These are phyloP conservation scores for Alligator sinensis DNA, from an alignment of 2,113 vertebrate genomes.

Conservation along the genomic window DNA sequence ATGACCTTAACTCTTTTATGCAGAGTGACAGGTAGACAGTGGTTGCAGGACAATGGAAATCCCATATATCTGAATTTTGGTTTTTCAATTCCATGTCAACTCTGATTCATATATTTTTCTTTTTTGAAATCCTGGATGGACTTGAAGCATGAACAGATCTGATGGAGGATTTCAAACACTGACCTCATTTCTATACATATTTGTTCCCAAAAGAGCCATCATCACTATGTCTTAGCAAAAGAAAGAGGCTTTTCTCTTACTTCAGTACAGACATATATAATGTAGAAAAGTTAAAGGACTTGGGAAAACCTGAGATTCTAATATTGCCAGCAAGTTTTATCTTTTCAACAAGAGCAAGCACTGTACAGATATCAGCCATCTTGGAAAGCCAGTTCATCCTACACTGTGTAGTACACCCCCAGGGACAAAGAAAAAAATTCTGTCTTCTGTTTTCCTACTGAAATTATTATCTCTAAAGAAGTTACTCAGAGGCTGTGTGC, in stretches of 20 bases:
- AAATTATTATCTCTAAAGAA: not conserved
- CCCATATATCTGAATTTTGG: not conserved
- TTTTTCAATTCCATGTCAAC: not conserved
- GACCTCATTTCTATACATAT: not conserved
- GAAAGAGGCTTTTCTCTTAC: not conserved
- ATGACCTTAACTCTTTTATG: not conserved
- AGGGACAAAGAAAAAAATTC: not conserved
- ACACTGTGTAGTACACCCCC: not conserved
- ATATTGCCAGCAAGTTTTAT: slow-evolving; percentile 5
- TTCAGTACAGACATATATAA: not conserved
- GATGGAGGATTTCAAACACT: not conserved
- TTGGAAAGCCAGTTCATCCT: not conserved
- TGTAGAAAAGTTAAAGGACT: not conserved
- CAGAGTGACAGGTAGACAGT: not conserved
- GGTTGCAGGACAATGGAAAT: not conserved
- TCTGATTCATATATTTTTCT: not conserved
- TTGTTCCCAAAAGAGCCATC: not conserved
- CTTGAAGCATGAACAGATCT: not conserved
- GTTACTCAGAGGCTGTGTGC: not conserved
- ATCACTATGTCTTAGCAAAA: not conserved
- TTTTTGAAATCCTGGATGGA: not conserved
- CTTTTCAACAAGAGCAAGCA: not conserved
- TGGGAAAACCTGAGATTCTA: not conserved
- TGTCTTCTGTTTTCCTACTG: not conserved
- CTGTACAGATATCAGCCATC: not conserved